A percentile compares a stretch with the other conserved stretches of the same genome.
These are phyloP conservation scores for Sipunculus nudus DNA, from an alignment of 2,888 invertebrate genomes.

Conservation along the genomic window DNA sequence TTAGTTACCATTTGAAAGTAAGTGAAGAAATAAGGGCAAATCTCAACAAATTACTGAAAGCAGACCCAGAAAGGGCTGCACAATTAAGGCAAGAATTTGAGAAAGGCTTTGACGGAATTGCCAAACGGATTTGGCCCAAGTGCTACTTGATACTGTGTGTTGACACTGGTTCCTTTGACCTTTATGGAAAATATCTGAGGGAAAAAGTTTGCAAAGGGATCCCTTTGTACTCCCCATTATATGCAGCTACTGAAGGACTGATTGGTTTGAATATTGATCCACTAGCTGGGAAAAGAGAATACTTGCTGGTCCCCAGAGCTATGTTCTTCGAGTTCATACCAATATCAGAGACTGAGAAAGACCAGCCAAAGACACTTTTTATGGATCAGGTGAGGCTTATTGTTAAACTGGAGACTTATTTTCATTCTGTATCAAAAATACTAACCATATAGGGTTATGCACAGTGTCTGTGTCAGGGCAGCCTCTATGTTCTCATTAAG, in stretches of 20 bases:
- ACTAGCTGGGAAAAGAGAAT: slow-evolving; percentile 29
- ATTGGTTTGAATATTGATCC: slow-evolving; percentile 45
- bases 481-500: too few relatives aligned
- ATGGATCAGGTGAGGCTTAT: slow-evolving; percentile 50
- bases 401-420: not conserved
- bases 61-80: slow-evolving; percentile 53
- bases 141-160: slow-evolving; percentile 48
- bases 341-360: slow-evolving; percentile 46
- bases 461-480: too few relatives aligned
- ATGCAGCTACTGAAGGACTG: slow-evolving; percentile 60
- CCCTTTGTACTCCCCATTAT: slow-evolving; percentile 58
- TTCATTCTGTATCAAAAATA: too few relatives aligned
- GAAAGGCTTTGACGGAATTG: slow-evolving; percentile 48
- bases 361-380: slow-evolving; percentile 54
- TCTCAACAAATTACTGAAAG: slow-evolving; percentile 46
- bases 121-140: slow-evolving; percentile 54
- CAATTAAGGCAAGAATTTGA: slow-evolving; percentile 50
- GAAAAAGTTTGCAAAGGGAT: slow-evolving; percentile 38
- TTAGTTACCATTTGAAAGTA: slow-evolving; percentile 48
- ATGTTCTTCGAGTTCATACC: slow-evolving; percentile 65
- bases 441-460: too few relatives aligned
- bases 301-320: slow-evolving; percentile 53
- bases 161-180: slow-evolving; percentile 57
- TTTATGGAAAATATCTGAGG: slow-evolving; percentile 45
- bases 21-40: slow-evolving; percentile 44